Evolutionary conservation across 2,888 invertebrate species (phyloP).

Genomic region (Spisula solida): DNA sequence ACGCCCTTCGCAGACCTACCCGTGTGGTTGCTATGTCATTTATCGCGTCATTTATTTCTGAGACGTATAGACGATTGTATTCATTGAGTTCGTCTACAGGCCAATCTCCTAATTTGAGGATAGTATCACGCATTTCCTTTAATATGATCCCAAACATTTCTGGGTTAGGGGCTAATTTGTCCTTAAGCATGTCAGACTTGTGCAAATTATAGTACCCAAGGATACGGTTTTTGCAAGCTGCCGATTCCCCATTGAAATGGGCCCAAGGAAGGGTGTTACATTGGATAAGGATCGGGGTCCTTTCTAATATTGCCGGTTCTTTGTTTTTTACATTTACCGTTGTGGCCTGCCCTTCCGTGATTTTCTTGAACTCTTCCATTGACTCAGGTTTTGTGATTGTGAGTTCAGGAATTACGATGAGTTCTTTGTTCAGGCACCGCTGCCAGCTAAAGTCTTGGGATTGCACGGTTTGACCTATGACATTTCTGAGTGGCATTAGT

Average conservation of each 20-base stretch:
- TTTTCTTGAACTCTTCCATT: slow-evolving; percentile 5
- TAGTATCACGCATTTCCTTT: not conserved
- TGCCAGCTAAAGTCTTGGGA: not conserved
- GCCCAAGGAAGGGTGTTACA: not conserved
- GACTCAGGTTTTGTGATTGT: not conserved
- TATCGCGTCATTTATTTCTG: not conserved
- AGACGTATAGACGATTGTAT: not conserved
- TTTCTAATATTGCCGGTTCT: not conserved
- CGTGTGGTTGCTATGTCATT: not conserved
- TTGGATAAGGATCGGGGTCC: not conserved
- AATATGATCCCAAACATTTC: not conserved
- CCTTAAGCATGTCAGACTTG: not conserved
- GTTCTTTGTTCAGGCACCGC: not conserved
- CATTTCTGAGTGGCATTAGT: not conserved
- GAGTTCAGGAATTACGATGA: slow-evolving; percentile 23
- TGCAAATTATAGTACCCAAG: not conserved
- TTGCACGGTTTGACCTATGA: not conserved
- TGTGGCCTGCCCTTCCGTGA: not conserved
- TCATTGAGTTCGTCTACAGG: not conserved
- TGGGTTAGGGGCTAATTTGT: not conserved
- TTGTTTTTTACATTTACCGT: not conserved
- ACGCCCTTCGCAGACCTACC: not conserved
- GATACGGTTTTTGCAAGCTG: not conserved
- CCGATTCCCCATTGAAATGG: not conserved
- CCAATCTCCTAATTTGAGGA: not conserved